Percentiles rank a stretch among this genome's conserved stretches.
phyloP scores from a whole-genome alignment of 2,888 invertebrate species.

The Rutpela maculata region DNA sequence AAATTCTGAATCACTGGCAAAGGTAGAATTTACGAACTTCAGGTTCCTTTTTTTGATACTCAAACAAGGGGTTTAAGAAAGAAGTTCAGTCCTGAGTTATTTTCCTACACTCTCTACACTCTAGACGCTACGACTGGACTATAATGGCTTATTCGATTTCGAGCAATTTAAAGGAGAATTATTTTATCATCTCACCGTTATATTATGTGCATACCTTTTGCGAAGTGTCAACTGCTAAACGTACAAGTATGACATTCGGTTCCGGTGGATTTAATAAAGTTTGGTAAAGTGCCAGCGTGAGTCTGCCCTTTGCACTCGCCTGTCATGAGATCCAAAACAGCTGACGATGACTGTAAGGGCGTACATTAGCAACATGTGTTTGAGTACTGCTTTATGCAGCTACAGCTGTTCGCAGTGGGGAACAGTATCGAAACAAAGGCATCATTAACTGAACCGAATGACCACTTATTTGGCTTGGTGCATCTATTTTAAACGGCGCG shows the following conservation, averaged over 20 bases:
- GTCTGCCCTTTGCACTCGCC: conserved; percentile 6
- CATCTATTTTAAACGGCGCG: background rate
- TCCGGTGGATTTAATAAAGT: conserved; percentile 15
- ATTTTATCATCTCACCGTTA: background rate
- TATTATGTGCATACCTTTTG: background rate
- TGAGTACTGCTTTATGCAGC: background rate
- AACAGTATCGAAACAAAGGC: conserved; percentile 13
- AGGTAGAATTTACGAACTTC: too few relatives aligned
- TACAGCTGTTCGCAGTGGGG: conserved; percentile 5
- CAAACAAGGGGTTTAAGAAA: too few relatives aligned
- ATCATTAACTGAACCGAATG: background rate
- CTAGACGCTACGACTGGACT: too few relatives aligned
- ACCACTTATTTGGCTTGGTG: conserved; percentile 13
- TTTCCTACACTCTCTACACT: too few relatives aligned
- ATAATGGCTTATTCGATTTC: too few relatives aligned
- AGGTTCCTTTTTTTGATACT: too few relatives aligned
- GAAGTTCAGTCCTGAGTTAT: too few relatives aligned
- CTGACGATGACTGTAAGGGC: conserved; percentile 11
- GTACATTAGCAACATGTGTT: conserved; percentile 16
- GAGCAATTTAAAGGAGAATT: too few relatives aligned
- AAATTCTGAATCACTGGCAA: too few relatives aligned
- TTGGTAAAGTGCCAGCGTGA: conserved; percentile 4
- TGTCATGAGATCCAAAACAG: conserved; percentile 20
- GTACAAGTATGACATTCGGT: background rate
- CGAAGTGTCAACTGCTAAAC: conserved; percentile 1